Percentiles rank a stretch among this genome's conserved stretches.
phyloP scores from a whole-genome alignment of 2,113 vertebrate genomes.

The Daphoenositta chrysoptera region DNA sequence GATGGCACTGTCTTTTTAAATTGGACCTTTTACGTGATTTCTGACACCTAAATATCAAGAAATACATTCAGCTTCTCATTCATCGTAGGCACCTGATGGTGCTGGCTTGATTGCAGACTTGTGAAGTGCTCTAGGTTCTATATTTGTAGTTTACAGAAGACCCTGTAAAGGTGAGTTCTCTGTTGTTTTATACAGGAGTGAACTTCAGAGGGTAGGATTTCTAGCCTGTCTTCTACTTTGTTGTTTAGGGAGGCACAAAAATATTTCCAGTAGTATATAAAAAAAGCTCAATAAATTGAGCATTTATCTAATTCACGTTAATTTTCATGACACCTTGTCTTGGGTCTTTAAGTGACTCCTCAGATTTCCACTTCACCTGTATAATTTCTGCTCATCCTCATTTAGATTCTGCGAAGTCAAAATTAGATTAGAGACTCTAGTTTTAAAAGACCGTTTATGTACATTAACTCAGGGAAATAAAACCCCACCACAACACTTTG shows the following conservation, averaged over 20 bases:
- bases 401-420: not conserved
- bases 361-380: not conserved
- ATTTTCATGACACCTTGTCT: not conserved
- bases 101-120: not conserved
- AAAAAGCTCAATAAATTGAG: not conserved
- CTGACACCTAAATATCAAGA: not conserved
- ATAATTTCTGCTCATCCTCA: not conserved
- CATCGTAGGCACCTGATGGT: not conserved
- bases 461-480: not conserved
- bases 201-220: not conserved
- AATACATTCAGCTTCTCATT: not conserved
- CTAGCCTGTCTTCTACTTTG: not conserved
- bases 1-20: not conserved
- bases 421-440: not conserved
- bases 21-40: not conserved
- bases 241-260: not conserved
- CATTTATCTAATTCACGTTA: not conserved
- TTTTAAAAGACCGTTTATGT: not conserved
- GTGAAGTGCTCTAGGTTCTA: rapidly evolving
- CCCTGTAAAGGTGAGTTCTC: not conserved
- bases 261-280: not conserved
- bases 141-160: not conserved
- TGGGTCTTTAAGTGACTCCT: not conserved
- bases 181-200: not conserved
- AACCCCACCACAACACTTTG: not conserved